A percentile compares a stretch with the other conserved stretches of the same genome.
phyloP scores from a whole-genome alignment of 1,140 invertebrate genomes.

The Aphelenchoides fujianensis region DNA sequence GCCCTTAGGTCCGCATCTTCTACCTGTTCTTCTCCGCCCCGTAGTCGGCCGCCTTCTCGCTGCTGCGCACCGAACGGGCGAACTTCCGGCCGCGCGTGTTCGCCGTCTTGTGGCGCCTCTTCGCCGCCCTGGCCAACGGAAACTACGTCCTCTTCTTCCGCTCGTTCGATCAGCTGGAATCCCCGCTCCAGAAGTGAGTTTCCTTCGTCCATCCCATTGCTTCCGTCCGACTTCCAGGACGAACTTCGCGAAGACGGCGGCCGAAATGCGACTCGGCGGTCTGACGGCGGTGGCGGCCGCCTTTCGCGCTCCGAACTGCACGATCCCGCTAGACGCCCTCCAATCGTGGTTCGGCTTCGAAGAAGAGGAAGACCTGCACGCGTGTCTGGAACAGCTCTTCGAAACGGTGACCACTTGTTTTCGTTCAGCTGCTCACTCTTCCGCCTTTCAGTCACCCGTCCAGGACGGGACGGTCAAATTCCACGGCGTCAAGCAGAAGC shows the following conservation, averaged over 20 bases:
- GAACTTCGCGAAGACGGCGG: neutral
- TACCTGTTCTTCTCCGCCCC: neutral
- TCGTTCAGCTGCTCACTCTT: neutral
- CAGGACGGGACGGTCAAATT: conserved; percentile 5
- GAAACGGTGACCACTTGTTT: conserved; percentile 5
- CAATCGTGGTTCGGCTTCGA: neutral
- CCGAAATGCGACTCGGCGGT: neutral
- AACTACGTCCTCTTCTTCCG: conserved; percentile 18
- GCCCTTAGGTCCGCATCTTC: neutral
- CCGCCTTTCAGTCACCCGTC: neutral
- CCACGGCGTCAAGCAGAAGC: neutral
- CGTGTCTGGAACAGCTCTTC: neutral
- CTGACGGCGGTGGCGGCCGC: neutral
- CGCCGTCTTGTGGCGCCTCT: neutral
- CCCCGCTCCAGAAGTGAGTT: conserved; percentile 15
- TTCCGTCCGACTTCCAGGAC: neutral
- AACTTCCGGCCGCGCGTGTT: neutral
- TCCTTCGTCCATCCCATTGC: too few relatives aligned
- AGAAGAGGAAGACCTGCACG: neutral
- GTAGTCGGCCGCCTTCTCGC: neutral
- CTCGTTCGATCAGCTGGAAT: neutral
- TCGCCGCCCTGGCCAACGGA: neutral
- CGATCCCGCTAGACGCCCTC: conserved; percentile 8
- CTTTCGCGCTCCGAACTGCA: neutral
- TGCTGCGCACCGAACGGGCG: neutral